phyloP scores from a whole-genome alignment of 1,140 invertebrate genomes.

The Sarcophaga peregrina region DNA sequence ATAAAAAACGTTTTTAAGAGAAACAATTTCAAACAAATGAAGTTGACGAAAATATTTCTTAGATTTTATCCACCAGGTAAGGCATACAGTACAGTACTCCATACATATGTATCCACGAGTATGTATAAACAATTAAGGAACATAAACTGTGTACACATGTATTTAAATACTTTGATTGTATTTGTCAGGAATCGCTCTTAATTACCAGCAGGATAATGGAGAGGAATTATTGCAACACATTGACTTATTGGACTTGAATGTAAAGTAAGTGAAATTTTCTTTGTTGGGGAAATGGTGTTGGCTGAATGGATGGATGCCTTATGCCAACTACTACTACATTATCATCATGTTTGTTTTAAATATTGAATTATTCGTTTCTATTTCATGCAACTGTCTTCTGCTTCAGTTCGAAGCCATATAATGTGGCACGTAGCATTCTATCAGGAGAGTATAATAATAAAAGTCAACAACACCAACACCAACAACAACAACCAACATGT shows the following conservation, averaged over 20 bases:
- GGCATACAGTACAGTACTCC: too few species aligned
- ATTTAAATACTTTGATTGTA: too few species aligned
- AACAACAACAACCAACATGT: conserved; percentile 16
- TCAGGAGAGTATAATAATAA: conserved; percentile 19
- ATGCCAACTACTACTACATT: not conserved
- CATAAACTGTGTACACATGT: not conserved
- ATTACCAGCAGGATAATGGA: conserved; percentile 66
- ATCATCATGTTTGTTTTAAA: conserved; percentile 13
- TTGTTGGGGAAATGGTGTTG: not conserved
- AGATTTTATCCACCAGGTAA: conserved; percentile 77
- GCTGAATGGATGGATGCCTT: not conserved
- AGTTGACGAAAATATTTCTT: conserved; percentile 74
- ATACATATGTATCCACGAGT: too few species aligned
- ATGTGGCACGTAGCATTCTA: conserved; percentile 30
- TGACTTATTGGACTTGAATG: conserved; percentile 72
- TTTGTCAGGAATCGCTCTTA: conserved; percentile 57
- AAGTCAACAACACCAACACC: not conserved
- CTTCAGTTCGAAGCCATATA: conserved; percentile 16
- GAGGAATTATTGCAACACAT: conserved; percentile 70
- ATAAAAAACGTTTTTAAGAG: not conserved
- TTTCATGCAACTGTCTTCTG: not conserved
- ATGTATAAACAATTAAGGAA: not conserved
- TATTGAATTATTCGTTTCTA: not conserved
- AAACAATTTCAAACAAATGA: conserved; percentile 67
- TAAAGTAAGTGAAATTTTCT: conserved; percentile 65